Conservation (phyloP, 2,113 vertebrate species). For the Ursus arctos region DNA sequence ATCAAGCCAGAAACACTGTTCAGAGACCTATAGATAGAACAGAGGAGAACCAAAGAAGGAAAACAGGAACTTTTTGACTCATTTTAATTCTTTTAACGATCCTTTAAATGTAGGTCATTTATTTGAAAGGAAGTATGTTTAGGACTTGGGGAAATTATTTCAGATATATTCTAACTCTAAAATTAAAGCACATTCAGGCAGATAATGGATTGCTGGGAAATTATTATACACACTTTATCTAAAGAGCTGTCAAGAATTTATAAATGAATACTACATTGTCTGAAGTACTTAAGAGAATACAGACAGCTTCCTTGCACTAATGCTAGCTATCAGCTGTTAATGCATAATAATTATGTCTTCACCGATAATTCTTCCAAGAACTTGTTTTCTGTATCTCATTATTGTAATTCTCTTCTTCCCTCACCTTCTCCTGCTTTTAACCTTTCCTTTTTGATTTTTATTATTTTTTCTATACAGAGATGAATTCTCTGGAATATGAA, state of each 20-base stretch:
- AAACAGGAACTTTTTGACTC: neutral
- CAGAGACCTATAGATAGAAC: neutral
- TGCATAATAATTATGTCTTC: conserved; percentile 76
- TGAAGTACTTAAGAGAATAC: conserved; percentile 70
- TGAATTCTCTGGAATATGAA: conserved; percentile 21
- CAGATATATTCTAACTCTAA: conserved; percentile 67
- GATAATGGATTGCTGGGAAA: conserved; percentile 74
- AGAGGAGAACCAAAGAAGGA: neutral
- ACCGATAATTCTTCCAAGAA: conserved; percentile 67
- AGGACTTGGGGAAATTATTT: conserved; percentile 56
- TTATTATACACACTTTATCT: conserved; percentile 68
- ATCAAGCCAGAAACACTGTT: conserved; percentile 36
- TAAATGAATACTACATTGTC: conserved; percentile 76
- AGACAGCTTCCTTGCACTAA: conserved; percentile 71
- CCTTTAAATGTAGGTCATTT: conserved; percentile 35
- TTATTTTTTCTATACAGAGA: neutral
- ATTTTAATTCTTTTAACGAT: conserved; percentile 62
- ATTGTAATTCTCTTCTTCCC: conserved; percentile 43
- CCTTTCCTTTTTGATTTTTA: conserved; percentile 42
- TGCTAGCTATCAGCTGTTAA: conserved; percentile 64
- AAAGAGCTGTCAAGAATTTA: conserved; percentile 78
- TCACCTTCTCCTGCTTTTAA: conserved; percentile 16
- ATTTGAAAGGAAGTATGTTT: conserved; percentile 65
- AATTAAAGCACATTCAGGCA: conserved; percentile 66
- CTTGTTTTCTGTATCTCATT: conserved; percentile 70